A percentile compares a stretch with the other conserved stretches of the same genome.
phyloP scores from a whole-genome alignment of 2,888 invertebrate genomes.

The Cephus runcator region DNA sequence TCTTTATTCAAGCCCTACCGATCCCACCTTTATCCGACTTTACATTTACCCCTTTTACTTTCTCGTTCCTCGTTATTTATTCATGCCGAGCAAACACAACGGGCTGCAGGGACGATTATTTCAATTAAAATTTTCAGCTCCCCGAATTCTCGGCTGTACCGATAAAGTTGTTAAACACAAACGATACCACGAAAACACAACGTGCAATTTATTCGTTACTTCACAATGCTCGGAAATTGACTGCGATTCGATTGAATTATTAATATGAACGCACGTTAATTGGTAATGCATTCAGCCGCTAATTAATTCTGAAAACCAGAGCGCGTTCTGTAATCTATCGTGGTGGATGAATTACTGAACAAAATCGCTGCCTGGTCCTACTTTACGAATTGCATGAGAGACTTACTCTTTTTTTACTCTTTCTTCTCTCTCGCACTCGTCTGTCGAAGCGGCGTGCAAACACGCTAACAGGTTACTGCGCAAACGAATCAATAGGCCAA shows the following conservation, averaged over 20 bases:
- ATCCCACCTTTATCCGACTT: not conserved
- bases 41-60: not conserved
- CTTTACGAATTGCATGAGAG: not conserved
- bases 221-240: not conserved
- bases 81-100: not conserved
- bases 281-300: not conserved
- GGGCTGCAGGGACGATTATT: not conserved
- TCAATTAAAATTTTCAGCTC: not conserved
- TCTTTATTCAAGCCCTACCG: not conserved
- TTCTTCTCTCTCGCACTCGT: not conserved
- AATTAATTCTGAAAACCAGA: not conserved
- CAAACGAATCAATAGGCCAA: slow-evolving; percentile 1
- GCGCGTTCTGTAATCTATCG: not conserved
- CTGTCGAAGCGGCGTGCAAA: not conserved
- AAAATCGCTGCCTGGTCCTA: not conserved
- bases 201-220: not conserved
- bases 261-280: not conserved
- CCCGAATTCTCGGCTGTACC: not conserved
- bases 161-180: not conserved
- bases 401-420: not conserved
- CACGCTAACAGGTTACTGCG: not conserved
- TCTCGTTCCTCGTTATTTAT: not conserved
- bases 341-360: not conserved
- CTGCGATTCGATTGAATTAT: not conserved
- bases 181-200: not conserved